Base-by-base conservation (phyloP, 2,113 vertebrate genomes). In the Urocitellus parryii region DNA sequence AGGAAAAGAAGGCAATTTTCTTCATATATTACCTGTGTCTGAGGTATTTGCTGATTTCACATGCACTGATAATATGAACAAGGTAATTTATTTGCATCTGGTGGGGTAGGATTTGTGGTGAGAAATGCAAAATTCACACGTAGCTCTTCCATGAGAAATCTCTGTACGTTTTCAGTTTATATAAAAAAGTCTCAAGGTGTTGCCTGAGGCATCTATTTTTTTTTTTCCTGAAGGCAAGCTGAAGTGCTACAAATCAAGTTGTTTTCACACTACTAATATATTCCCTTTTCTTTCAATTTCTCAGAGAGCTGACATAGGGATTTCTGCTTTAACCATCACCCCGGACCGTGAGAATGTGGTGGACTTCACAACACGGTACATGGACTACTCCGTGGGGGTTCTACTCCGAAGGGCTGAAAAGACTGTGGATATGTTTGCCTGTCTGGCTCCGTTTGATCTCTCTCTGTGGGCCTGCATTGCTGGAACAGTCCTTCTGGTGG, bases 401-500 rank as follows among this genome's bases (percentile, higher is more conserved):
- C 98, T 99, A 74, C 99, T 99, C 87, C 99, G 99, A 92, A 99
- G 99, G 97, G 99, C 99, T 0, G 99, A 99, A 85, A 99, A 99
- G 98, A 99, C 99, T 0, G 98, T 99, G 98, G 99, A 99, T 98
- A 99, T 99, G 99, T 99, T 99, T 97, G 99, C 99, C 95, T 99
- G 99, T 96, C 98, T 99, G 96, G 99, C 99, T 8, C 99, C 99
- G 0, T 99, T 99, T 82, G 99, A 99, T 98, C 99, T 99, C 42
- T 99, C 99, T 1, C 98, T 99, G 81, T 99, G 99, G 99, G 99
- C 99, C 1, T 99, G 99, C 98, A 99, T 99, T 80, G 99, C 99
- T 68, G 99, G 99, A 96, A 99, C 99, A 0, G 99, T 99, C 88
- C 99, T 99, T 42, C 98, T 99, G 5, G 99, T 99, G 67, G 99